Evolutionary conservation across 1,140 invertebrate species (phyloP).

Genomic region (Fopius arisanus): DNA sequence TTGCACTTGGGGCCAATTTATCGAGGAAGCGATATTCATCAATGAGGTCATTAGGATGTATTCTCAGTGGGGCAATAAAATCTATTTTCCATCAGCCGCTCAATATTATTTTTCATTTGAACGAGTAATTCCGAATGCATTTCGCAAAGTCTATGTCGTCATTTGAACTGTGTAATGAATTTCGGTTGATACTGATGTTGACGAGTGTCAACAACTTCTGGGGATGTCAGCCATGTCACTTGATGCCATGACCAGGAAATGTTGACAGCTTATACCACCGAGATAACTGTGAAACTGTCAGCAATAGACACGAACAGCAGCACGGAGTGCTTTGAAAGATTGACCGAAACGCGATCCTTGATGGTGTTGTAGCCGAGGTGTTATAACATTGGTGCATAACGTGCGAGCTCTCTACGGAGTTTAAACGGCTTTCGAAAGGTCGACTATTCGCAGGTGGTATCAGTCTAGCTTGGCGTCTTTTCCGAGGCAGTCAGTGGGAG

Average conservation of each 20-base stretch:
- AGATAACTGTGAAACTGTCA: constrained; percentile 10
- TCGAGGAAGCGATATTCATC: constrained; percentile 9
- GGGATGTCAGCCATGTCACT: background rate
- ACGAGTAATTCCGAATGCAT: no score
- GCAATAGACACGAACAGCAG: constrained; percentile 44
- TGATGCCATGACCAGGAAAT: background rate
- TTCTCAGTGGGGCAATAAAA: background rate
- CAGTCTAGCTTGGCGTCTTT: constrained; percentile 41
- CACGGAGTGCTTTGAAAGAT: constrained; percentile 44
- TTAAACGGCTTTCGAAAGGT: constrained; percentile 38
- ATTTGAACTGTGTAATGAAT: no score
- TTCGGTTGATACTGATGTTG: no score
- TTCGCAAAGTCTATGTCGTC: no score
- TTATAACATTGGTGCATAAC: constrained; percentile 16
- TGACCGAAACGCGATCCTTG: constrained; percentile 46
- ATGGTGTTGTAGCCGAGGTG: constrained; percentile 1
- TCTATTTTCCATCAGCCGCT: background rate
- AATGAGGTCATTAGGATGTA: constrained; percentile 19
- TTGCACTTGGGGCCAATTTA: constrained; percentile 7
- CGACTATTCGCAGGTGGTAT: constrained; percentile 33
- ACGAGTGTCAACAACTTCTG: no score
- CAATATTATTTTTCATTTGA: background rate
- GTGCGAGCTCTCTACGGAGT: background rate
- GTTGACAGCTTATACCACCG: background rate
- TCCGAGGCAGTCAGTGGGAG: constrained; percentile 31